Percentiles rank a stretch among this genome's conserved stretches.
Conservation (phyloP, 2,113 vertebrate species). For the Cavia porcellus region DNA sequence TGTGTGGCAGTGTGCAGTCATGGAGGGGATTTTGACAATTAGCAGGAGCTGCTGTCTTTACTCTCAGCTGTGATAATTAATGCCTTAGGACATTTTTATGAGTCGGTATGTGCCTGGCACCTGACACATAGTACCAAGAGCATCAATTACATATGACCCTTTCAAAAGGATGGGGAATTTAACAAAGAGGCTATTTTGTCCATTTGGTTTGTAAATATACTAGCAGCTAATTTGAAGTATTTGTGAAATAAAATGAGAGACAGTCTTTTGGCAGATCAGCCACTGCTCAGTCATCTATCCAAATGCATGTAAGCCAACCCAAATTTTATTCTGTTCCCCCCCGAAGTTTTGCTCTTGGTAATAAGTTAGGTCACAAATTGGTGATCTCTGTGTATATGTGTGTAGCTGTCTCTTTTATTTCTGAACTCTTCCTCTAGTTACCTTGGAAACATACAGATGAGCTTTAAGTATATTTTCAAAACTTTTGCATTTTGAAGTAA, state of each 20-base stretch:
- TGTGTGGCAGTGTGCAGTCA: constrained; percentile 72
- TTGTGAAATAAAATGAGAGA: constrained; percentile 64
- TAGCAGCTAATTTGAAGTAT: constrained; percentile 58
- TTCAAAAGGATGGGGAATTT: constrained; percentile 47
- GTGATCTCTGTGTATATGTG: too few species aligned
- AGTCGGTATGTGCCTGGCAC: constrained; percentile 72
- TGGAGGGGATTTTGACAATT: constrained; percentile 77
- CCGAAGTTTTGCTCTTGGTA: background rate
- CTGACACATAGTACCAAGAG: constrained; percentile 52
- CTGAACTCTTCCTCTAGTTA: background rate
- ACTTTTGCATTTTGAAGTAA: background rate
- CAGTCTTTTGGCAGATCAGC: constrained; percentile 43
- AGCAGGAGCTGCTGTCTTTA: constrained; percentile 68
- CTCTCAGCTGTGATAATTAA: constrained; percentile 76
- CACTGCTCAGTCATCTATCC: background rate
- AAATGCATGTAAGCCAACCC: background rate
- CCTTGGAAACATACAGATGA: background rate
- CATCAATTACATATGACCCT: constrained; percentile 54
- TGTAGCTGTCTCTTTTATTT: background rate
- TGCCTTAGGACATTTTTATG: constrained; percentile 76
- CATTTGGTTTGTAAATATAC: constrained; percentile 58
- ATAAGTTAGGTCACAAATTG: background rate
- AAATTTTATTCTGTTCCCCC: background rate
- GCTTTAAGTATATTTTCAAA: background rate
- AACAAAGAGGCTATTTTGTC: constrained; percentile 72